Evolutionary conservation across 2,113 vertebrate species (phyloP), one percentile per base, ranked within the genome.

Genomic region (Heterotis niloticus): DNA sequence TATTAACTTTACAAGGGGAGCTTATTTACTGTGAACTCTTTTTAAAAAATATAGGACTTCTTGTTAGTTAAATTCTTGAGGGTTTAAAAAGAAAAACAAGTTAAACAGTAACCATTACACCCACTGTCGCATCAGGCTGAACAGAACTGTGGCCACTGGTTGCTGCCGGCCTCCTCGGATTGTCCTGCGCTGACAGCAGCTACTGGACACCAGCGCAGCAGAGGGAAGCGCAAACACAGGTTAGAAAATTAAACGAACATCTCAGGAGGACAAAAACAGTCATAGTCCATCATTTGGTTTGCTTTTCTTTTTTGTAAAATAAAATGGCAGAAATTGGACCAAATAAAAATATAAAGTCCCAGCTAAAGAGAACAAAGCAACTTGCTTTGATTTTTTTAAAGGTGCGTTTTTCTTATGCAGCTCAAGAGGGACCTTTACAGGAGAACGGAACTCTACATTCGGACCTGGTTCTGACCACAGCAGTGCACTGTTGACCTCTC

Each of bases 241-340:
- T 44, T 44, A 44, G 34, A 7, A 44, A 44, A 44, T 44, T 2
- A 2, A 7, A 44, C 7, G 34, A n/a, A 14, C 5, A 26, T 20
- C 23, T 51, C 34, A 29, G 51, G 29, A 71, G 0, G 18, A 70
- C 17, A n/a, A 52, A 70, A n/a, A 28, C 20, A 51, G 57, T 20
- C 71, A 56, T 16, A 59, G 11, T 24, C 16, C 54, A 74, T 5
- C 64, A 66, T 44, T 75, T 44, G 66, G 11, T 60, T 44, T 64
- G 7, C 13, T 54, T 23, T 52, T 10, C 16, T 79, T 77, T 16
- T 64, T 78, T 18, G 74, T 79, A 69, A 75, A 86, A 78, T 88
- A 44, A 87, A 86, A 89, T 85, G 85, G 85, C 83, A 85, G 80
- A 81, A 77, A 83, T 83, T 82, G 80, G 78, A 85, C 83, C 77